These are phyloP conservation scores for Anoplius nigerrimus DNA, from an alignment of 2,888 invertebrate species.

Conservation along the genomic window DNA sequence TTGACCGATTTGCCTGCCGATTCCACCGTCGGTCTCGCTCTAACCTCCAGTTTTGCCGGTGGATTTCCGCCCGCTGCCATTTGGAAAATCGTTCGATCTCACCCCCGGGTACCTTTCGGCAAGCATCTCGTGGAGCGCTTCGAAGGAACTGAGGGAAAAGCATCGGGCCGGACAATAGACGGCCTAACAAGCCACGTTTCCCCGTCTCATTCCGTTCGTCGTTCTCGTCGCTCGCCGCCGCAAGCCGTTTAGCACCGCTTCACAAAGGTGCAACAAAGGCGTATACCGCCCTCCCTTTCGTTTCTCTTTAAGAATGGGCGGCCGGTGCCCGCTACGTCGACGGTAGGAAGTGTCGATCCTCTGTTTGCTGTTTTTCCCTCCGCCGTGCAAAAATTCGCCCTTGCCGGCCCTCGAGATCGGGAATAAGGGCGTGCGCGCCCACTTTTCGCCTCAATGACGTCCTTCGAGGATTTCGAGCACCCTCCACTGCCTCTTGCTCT, in stretches of 20 bases:
- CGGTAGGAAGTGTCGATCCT: slow-evolving; percentile 33
- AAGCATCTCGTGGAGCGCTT: slow-evolving; percentile 36
- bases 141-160: slow-evolving; percentile 42
- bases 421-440: slow-evolving; percentile 49
- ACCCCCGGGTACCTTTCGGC: slow-evolving; percentile 29
- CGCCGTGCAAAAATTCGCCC: slow-evolving; percentile 47
- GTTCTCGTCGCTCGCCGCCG: slow-evolving; percentile 42
- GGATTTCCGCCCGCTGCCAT: too few species aligned
- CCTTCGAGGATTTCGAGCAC: slow-evolving; percentile 53
- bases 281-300: slow-evolving; percentile 46
- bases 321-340: background rate
- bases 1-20: slow-evolving; percentile 28
- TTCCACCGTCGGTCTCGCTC: slow-evolving; percentile 16
- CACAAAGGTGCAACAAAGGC: slow-evolving; percentile 65
- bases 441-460: slow-evolving; percentile 52
- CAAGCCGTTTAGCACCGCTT: slow-evolving; percentile 70
- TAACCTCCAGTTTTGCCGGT: slow-evolving; percentile 28
- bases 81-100: slow-evolving; percentile 32
- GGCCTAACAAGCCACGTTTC: slow-evolving; percentile 68
- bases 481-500: slow-evolving; percentile 46
- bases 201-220: slow-evolving; percentile 46
- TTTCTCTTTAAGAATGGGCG: slow-evolving; percentile 35
- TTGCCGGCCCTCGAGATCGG: slow-evolving; percentile 39
- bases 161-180: slow-evolving; percentile 59
- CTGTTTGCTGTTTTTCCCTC: slow-evolving; percentile 43